These are phyloP conservation scores for Caenorhabditis remanei DNA, from an alignment of 1,140 invertebrate genomes.

Conservation along the genomic window DNA sequence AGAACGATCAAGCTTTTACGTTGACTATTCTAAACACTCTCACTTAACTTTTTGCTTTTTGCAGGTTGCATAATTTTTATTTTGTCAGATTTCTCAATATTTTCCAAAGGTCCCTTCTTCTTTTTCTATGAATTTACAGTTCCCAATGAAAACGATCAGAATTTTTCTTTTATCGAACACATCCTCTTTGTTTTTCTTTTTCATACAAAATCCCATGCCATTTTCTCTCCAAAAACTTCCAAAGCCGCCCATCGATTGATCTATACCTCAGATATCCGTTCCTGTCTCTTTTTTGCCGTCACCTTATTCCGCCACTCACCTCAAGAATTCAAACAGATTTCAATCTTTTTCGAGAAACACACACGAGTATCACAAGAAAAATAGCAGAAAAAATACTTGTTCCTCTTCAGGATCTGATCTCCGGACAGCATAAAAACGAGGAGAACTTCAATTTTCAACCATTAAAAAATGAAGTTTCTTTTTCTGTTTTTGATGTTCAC, in stretches of 20 bases:
- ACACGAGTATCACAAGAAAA: slow-evolving; percentile 18
- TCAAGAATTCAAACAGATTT: slow-evolving; percentile 41
- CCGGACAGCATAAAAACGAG: slow-evolving; percentile 1
- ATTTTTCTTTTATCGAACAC: background rate
- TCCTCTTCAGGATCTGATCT: slow-evolving; percentile 24
- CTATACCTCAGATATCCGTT: slow-evolving; percentile 53
- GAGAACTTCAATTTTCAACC: background rate
- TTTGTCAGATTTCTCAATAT: too few relatives aligned
- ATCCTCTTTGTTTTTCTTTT: background rate
- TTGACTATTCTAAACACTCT: too few relatives aligned
- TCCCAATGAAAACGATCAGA: too few relatives aligned
- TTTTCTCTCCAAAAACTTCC: background rate
- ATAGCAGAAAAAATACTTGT: slow-evolving; percentile 24
- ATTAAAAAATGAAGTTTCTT: slow-evolving; percentile 5
- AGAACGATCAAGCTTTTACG: too few relatives aligned
- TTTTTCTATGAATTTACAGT: too few relatives aligned
- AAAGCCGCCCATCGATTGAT: slow-evolving; percentile 27
- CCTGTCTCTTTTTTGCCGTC: slow-evolving; percentile 35
- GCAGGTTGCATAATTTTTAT: too few relatives aligned
- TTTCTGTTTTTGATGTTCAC: slow-evolving; percentile 31
- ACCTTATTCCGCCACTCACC: slow-evolving; percentile 18
- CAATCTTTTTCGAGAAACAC: slow-evolving; percentile 45
- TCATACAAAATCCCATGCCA: background rate
- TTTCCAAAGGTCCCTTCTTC: too few relatives aligned
- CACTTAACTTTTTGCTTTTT: too few relatives aligned